Evolutionary conservation across 2,888 invertebrate genomes (phyloP), one percentile per base, ranked within the genome.

Genomic region (Lucinisca nassula): DNA sequence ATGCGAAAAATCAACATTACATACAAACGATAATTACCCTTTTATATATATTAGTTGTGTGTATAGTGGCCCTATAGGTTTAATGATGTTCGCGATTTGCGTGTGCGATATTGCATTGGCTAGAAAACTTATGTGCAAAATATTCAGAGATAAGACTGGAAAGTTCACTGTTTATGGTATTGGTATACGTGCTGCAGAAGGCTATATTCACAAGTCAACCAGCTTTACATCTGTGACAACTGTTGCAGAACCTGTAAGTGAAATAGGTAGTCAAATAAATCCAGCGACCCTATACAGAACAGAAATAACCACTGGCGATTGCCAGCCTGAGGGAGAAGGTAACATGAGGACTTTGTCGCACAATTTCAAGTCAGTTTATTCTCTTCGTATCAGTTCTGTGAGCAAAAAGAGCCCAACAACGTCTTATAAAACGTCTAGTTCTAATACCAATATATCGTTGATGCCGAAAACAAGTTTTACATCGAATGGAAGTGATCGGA

Each of bases 11-110:
- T 30, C 70, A 8, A 24, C n/a, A 17, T 8, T 27, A 14, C 27
- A 67, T 67, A 30, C 32, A 6, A 32, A 70, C 27, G 40, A 45
- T 27, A 37, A n/a, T n/a, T 38, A 67, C 38, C 67, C 79, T 21
- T 27, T 79, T 4, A 27, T 79, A 10, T 45, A 45, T 40, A 67
- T 79, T n/a, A n/a, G 27, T 1, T 58, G 38, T 49, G 79, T 79
- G 2, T 79, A 67, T 38, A 37, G 21, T 67, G 30, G 21, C 0
- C 79, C 79, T 32, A 45, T 79, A 12, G 61, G 38, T 17, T 1
- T 70, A 30, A 67, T 67, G 40, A 38, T 79, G 24, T 2, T 79
- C 1, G 51, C 55, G 1, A 40, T 79, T 21, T 67, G 38, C 30
- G 30, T 35, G 3, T 61, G 58, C 17, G 70, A 79, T 40, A 24